Conservation (phyloP, 2,113 vertebrate genomes). For the Corythoichthys haematopterus region DNA sequence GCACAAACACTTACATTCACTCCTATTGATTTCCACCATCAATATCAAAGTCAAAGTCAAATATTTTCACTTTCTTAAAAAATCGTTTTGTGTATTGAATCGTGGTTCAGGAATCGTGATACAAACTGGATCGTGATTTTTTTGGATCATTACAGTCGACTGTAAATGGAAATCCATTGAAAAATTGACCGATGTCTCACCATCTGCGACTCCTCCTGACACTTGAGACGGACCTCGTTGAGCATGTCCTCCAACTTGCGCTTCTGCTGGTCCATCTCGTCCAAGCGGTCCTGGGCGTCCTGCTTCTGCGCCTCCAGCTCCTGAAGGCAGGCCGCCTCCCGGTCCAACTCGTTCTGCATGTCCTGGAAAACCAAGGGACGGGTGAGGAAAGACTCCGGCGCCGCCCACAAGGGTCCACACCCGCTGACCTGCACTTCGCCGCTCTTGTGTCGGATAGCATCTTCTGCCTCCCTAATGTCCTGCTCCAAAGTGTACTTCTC, state of each 20-base stretch:
- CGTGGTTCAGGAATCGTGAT: no score
- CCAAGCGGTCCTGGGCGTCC: constrained; percentile 89
- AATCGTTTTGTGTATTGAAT: no score
- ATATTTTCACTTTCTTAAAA: no score
- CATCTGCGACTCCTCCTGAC: constrained; percentile 94
- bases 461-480: constrained; percentile 92
- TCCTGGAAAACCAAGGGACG: constrained; percentile 69
- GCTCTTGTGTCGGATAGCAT: constrained; percentile 87
- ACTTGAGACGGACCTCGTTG: constrained; percentile 86
- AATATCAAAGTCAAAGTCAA: no score
- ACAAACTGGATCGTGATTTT: no score
- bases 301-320: constrained; percentile 95
- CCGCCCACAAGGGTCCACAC: no score
- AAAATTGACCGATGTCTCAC: constrained; percentile 65
- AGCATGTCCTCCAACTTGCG: constrained; percentile 94
- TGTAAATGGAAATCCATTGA: neutral
- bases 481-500: constrained; percentile 93
- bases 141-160: no score
- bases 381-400: no score
- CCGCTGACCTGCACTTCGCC: constrained; percentile 88
- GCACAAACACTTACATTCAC: no score
- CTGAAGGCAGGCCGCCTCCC: constrained; percentile 85
- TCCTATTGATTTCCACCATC: no score
- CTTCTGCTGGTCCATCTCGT: constrained; percentile 98
- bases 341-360: constrained; percentile 90